A percentile compares a stretch with the other conserved stretches of the same genome.
phyloP scores from a whole-genome alignment of 2,113 vertebrate genomes.

The Salvelinus fontinalis region DNA sequence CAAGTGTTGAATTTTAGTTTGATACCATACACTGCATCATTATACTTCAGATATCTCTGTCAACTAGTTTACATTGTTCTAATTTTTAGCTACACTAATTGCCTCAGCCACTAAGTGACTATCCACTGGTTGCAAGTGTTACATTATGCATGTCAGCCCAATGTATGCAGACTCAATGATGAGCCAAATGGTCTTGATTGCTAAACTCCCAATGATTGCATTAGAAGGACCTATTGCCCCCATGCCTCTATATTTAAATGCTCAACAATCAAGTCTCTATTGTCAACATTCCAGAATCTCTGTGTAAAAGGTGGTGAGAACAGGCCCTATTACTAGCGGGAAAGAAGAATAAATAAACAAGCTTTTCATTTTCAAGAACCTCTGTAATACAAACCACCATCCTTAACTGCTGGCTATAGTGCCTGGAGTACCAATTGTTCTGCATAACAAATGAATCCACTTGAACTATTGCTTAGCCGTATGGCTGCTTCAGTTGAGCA shows the following conservation, averaged over 20 bases:
- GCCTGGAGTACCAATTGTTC: background rate
- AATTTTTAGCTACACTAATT: background rate
- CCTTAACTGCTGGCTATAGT: slow-evolving; percentile 6
- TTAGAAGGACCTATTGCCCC: background rate
- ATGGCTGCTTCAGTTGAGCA: no score
- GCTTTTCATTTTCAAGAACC: slow-evolving; percentile 28
- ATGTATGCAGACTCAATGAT: background rate
- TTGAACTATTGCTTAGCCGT: background rate
- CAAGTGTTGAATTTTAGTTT: background rate
- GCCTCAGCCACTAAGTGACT: background rate
- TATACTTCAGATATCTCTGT: no score
- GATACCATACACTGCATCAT: no score
- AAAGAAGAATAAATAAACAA: slow-evolving; percentile 34
- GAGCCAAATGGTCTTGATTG: slow-evolving; percentile 1
- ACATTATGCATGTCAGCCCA: slow-evolving; percentile 27
- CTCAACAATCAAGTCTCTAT: background rate
- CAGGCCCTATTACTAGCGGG: slow-evolving; percentile 20
- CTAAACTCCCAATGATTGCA: background rate
- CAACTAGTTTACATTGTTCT: no score
- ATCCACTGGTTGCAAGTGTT: slow-evolving; percentile 4
- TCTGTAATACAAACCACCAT: slow-evolving; percentile 7
- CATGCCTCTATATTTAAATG: background rate
- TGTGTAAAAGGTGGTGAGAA: slow-evolving; percentile 11
- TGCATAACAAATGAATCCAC: background rate
- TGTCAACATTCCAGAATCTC: background rate